These are phyloP conservation scores for Drosophila cognata DNA, from an alignment of 2,888 invertebrate genomes.

Conservation along the genomic window DNA sequence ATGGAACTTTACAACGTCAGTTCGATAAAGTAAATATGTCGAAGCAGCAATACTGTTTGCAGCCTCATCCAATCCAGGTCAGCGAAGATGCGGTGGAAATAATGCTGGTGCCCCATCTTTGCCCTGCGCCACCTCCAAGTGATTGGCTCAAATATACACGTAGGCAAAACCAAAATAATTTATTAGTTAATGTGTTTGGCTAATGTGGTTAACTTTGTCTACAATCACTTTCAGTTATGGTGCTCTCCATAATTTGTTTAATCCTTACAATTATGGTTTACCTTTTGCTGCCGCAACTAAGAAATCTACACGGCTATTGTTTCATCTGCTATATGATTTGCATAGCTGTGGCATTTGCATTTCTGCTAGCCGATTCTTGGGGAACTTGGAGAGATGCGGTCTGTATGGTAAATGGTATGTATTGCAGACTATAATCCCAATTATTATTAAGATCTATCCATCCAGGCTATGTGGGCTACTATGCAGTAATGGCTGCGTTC, in stretches of 20 bases:
- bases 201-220: neutral
- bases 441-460: neutral
- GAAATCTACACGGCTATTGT: slow-evolving; percentile 39
- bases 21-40: neutral
- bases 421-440: too few relatives aligned
- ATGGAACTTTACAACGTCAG: slow-evolving; percentile 21
- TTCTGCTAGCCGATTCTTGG: slow-evolving; percentile 3
- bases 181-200: too few relatives aligned
- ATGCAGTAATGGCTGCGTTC: slow-evolving; percentile 91
- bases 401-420: slow-evolving; percentile 25
- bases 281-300: slow-evolving; percentile 18
- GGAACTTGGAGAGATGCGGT: accelerated
- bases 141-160: neutral
- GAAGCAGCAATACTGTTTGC: slow-evolving; percentile 47
- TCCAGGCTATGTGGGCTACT: slow-evolving; percentile 85
- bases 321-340: slow-evolving; percentile 32
- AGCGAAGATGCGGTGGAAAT: neutral
- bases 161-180: neutral
- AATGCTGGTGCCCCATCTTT: slow-evolving; percentile 38
- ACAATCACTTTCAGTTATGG: slow-evolving; percentile 86
- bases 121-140: neutral
- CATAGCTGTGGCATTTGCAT: slow-evolving; percentile 9
- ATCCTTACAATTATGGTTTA: slow-evolving; percentile 87
- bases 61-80: slow-evolving; percentile 13
- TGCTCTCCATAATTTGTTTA: slow-evolving; percentile 89